Evolutionary conservation across 2,113 vertebrate species (phyloP).

Genomic region (Emberiza fucata): DNA sequence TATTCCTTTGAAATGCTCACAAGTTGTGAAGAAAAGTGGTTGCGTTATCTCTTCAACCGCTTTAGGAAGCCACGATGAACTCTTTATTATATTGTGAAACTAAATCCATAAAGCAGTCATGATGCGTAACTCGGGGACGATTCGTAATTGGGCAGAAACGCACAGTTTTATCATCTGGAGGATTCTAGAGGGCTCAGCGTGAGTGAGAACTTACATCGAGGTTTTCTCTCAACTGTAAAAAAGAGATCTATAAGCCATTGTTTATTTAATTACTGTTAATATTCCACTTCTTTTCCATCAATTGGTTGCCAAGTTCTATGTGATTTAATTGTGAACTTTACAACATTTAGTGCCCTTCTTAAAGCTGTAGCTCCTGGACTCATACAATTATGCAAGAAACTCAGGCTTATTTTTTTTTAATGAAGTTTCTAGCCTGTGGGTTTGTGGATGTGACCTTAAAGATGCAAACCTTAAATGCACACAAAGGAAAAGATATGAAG

Average conservation of each 20-base stretch:
- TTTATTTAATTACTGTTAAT: slow-evolving; percentile 17
- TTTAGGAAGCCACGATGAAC: slow-evolving; percentile 52
- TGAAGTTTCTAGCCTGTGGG: neutral
- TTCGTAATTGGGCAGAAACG: neutral
- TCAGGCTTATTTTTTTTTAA: neutral
- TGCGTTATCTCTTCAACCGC: slow-evolving; percentile 51
- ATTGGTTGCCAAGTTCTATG: neutral
- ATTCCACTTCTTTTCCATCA: neutral
- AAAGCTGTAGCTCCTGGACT: slow-evolving; percentile 11
- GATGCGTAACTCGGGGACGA: slow-evolving; percentile 37
- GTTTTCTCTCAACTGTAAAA: neutral
- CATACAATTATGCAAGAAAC: neutral
- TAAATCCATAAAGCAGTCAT: slow-evolving; percentile 35
- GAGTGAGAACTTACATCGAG: neutral
- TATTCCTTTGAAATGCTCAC: neutral
- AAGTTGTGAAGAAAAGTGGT: neutral
- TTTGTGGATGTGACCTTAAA: neutral
- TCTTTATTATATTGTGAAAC: slow-evolving; percentile 57
- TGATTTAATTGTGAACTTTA: neutral
- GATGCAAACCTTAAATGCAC: neutral
- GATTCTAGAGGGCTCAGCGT: neutral
- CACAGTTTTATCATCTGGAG: neutral
- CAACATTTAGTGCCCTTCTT: neutral
- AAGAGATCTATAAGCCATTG: neutral
- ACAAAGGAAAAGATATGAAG: neutral